A percentile compares a stretch with the other conserved stretches of the same genome.
Evolutionary conservation across 2,113 vertebrate species (phyloP).

Genomic region (Dromaius novaehollandiae): DNA sequence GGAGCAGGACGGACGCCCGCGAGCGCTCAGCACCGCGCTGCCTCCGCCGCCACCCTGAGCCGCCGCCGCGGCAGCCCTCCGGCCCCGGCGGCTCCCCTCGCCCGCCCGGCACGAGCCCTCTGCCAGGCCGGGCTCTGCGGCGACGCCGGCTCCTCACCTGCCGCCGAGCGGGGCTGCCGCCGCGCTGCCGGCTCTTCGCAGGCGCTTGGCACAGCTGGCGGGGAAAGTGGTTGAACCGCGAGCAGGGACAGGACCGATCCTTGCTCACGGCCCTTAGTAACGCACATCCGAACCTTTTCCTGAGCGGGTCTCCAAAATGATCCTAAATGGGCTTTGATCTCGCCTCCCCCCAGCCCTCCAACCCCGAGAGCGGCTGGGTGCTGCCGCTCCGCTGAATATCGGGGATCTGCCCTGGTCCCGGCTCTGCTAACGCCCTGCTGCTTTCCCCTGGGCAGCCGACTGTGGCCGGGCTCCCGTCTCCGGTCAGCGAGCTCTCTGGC

Average conservation of each 20-base stretch:
- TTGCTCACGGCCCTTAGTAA: slow-evolving; percentile 40
- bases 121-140: neutral
- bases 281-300: slow-evolving; percentile 28
- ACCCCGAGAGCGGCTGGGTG: neutral
- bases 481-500: neutral
- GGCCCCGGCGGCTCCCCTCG: neutral
- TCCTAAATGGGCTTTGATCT: slow-evolving; percentile 25
- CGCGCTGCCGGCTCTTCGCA: neutral
- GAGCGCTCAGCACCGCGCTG: neutral
- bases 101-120: neutral
- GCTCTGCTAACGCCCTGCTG: too few species aligned
- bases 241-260: slow-evolving; percentile 51
- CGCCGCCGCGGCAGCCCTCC: neutral
- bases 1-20: slow-evolving; percentile 10
- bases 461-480: neutral
- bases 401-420: neutral
- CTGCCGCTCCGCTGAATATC: neutral
- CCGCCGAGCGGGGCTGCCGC: neutral
- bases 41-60: neutral
- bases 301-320: slow-evolving; percentile 20
- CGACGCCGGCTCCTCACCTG: neutral
- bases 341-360: neutral
- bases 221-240: neutral
- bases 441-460: neutral
- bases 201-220: slow-evolving; percentile 19